These are phyloP conservation scores for Cyaniris semiargus DNA, from an alignment of 2,888 invertebrate species.

Conservation along the genomic window DNA sequence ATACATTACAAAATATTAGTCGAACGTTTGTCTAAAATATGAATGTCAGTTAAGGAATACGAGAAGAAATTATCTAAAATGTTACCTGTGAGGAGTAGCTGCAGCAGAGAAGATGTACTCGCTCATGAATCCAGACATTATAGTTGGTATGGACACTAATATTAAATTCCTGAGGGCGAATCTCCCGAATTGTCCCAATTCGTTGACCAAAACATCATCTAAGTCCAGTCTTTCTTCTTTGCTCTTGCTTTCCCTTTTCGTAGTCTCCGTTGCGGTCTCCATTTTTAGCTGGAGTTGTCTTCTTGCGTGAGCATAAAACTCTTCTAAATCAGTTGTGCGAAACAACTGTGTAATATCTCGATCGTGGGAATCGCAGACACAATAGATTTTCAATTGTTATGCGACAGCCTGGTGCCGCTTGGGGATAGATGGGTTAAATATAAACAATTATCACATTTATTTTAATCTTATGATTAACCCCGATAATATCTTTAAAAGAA, in stretches of 20 bases:
- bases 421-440: too few species aligned
- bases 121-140: slow-evolving; percentile 81
- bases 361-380: too few species aligned
- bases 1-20: background rate
- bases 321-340: background rate
- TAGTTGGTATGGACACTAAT: slow-evolving; percentile 80
- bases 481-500: background rate
- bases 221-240: slow-evolving; percentile 49
- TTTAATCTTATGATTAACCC: background rate
- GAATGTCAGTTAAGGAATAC: background rate
- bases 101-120: slow-evolving; percentile 86
- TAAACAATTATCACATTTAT: background rate
- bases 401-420: too few species aligned
- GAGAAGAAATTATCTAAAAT: background rate
- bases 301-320: background rate
- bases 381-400: too few species aligned
- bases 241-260: background rate
- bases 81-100: slow-evolving; percentile 84
- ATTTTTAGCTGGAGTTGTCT: background rate
- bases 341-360: background rate
- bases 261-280: background rate
- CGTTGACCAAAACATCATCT: slow-evolving; percentile 66
- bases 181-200: slow-evolving; percentile 81
- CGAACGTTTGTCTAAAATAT: background rate
- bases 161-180: slow-evolving; percentile 80